Base-by-base conservation (phyloP, 1,140 invertebrate species). In the Hyphantria cunea region DNA sequence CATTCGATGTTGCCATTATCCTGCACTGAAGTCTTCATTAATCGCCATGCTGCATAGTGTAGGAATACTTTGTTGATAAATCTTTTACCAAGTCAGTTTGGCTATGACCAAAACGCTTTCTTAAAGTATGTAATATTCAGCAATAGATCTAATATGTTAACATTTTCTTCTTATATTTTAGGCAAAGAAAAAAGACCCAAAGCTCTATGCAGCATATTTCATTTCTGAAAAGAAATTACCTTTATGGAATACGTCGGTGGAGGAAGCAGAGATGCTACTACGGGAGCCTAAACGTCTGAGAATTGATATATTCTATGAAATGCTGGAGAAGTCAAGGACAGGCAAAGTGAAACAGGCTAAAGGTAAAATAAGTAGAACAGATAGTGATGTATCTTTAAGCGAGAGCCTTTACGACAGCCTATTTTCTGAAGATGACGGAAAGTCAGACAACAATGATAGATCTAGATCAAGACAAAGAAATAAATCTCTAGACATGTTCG, bases 221-320 rank as follows among this genome's bases (percentile, higher is more conserved):
- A 75, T 93, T 52, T 88, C 88, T 15, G 80, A 90, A 41, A 86
- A 84, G 66, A 86, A 91, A 68, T 85, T 86, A 66, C 51, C 84
- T 15, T 88, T 92, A 70, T 95, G 95, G 95, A 91, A 92, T 50
- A 82, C 91, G 37, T 94, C 94, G 13, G 92, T 95, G 9, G 73
- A 89, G 17, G 93, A 94, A 83, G 93, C 93, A n/a, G 91, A 92
- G 70, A 76, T 72, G 45, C 60, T 92, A 33, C 44, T 83, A 6
- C 69, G 78, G 44, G 86, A 91, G 66, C 88, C 88, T 10, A 86
- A 86, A 56, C 76, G 89, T 49, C 63, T 89, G 13, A 74, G 91
- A 66, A 90, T 91, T 47, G 85, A 91, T 41, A 67, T 88, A 25
- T 76, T 91, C 37, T 80, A 83, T 70, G 80, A 81, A 34, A 89